Percentiles rank a stretch among this genome's conserved stretches.
phyloP scores from a whole-genome alignment of 2,113 vertebrate genomes.

The Lonchura striata region DNA sequence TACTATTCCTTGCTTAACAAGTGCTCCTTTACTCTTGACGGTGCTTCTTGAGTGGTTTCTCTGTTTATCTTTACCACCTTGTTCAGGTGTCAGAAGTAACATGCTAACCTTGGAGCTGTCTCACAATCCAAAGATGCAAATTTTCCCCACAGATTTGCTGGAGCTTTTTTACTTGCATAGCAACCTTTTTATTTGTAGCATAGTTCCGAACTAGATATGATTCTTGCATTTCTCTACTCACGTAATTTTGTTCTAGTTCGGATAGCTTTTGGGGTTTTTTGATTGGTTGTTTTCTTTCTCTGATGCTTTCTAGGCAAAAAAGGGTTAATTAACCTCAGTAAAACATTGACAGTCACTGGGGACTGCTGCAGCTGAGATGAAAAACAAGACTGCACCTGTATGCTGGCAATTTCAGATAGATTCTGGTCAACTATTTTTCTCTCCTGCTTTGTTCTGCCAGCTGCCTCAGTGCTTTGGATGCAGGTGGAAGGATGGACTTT shows the following conservation, averaged over 20 bases:
- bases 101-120: slow-evolving; percentile 10
- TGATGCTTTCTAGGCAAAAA: slow-evolving; percentile 33
- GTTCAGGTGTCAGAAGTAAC: slow-evolving; percentile 37
- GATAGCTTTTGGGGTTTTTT: background rate
- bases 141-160: background rate
- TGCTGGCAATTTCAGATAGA: slow-evolving; percentile 72
- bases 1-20: slow-evolving; percentile 57
- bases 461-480: slow-evolving; percentile 80
- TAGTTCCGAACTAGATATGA: background rate
- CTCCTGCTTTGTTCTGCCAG: slow-evolving; percentile 81
- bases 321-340: slow-evolving; percentile 72
- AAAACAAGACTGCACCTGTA: slow-evolving; percentile 86
- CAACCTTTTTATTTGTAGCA: background rate
- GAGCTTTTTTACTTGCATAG: background rate
- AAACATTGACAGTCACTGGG: slow-evolving; percentile 77
- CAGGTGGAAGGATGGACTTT: slow-evolving; percentile 85
- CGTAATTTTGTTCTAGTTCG: background rate
- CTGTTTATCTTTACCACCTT: slow-evolving; percentile 44
- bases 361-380: slow-evolving; percentile 68
- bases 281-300: background rate
- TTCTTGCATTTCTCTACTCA: background rate
- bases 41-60: slow-evolving; percentile 33
- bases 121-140: background rate
- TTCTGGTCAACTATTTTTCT: slow-evolving; percentile 79
- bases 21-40: slow-evolving; percentile 26